phyloP scores from a whole-genome alignment of 2,888 invertebrate genomes.

The Drosophila neotestacea region DNA sequence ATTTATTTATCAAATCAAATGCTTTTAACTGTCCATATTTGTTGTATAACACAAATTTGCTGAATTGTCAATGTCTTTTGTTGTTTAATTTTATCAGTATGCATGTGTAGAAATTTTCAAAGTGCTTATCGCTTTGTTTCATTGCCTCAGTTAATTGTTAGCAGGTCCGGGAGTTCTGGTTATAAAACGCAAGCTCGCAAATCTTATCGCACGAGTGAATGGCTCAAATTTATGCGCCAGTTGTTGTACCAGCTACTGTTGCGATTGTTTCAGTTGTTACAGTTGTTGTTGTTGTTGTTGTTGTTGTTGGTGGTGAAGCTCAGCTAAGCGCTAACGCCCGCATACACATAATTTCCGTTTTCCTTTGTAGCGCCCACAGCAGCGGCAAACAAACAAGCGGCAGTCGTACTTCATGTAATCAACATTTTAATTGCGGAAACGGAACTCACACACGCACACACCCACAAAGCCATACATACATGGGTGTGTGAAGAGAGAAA shows the following conservation, averaged over 20 bases:
- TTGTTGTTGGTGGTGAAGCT: conserved; percentile 24
- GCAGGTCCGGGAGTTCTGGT: conserved; percentile 21
- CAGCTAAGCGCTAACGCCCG: conserved; percentile 70
- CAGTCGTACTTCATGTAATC: conserved; percentile 79
- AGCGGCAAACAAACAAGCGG: conserved; percentile 65
- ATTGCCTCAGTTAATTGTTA: conserved; percentile 46
- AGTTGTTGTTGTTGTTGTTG: conserved; percentile 24
- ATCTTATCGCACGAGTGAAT: conserved; percentile 47
- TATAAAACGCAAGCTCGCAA: conserved; percentile 47
- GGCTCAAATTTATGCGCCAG: conserved; percentile 64
- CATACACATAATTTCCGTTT: conserved; percentile 77
- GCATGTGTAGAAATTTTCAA: conserved; percentile 10
- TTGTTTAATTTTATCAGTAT: conserved; percentile 8
- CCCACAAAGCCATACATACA: conserved; percentile 13
- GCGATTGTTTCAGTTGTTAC: background rate
- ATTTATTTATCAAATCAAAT: background rate
- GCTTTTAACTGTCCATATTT: background rate
- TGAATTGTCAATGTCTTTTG: background rate
- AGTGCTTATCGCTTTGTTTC: conserved; percentile 37
- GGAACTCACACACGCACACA: conserved; percentile 71
- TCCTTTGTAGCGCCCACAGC: conserved; percentile 74
- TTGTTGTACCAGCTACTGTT: conserved; percentile 22
- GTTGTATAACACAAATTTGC: background rate
- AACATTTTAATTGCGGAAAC: conserved; percentile 82
- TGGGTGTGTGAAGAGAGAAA: background rate